These are phyloP conservation scores for Biston betularia DNA, from an alignment of 2,888 invertebrate species.

Conservation along the genomic window DNA sequence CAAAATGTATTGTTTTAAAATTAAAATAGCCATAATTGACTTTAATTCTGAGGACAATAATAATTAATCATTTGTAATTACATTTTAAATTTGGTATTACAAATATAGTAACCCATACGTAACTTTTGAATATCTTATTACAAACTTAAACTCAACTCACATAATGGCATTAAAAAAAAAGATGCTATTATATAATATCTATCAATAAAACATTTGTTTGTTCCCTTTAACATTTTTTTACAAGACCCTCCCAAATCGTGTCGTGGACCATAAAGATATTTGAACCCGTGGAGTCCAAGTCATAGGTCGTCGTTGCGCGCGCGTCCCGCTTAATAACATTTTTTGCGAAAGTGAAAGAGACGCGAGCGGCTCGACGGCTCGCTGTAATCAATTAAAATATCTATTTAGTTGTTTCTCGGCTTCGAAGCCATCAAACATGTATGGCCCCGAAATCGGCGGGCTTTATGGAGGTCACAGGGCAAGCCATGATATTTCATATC, in stretches of 20 bases:
- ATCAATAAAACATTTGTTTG: too few relatives aligned
- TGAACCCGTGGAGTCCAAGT: constrained; percentile 15
- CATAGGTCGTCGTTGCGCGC: constrained; percentile 31
- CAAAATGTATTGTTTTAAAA: too few relatives aligned
- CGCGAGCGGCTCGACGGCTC: constrained; percentile 23
- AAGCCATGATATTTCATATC: not conserved
- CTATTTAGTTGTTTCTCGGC: constrained; percentile 12
- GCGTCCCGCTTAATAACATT: constrained; percentile 34
- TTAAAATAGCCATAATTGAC: too few relatives aligned
- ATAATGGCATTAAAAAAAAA: too few relatives aligned
- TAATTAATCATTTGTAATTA: too few relatives aligned
- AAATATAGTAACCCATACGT: too few relatives aligned
- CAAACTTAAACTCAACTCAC: too few relatives aligned
- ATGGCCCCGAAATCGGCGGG: constrained; percentile 15
- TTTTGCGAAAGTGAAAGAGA: constrained; percentile 39
- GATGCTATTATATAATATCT: too few relatives aligned
- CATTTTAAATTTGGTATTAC: too few relatives aligned
- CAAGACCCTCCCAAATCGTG: constrained; percentile 27
- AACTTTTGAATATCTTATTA: too few relatives aligned
- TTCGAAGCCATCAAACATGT: not conserved
- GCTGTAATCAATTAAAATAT: constrained; percentile 40
- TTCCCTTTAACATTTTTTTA: too few relatives aligned
- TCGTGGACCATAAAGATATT: constrained; percentile 29
- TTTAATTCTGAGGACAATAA: too few relatives aligned
- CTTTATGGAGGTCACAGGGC: constrained; percentile 7